A percentile compares a stretch with the other conserved stretches of the same genome.
Conservation (phyloP, 2,888 invertebrate species). For the Polia nebulosa region DNA sequence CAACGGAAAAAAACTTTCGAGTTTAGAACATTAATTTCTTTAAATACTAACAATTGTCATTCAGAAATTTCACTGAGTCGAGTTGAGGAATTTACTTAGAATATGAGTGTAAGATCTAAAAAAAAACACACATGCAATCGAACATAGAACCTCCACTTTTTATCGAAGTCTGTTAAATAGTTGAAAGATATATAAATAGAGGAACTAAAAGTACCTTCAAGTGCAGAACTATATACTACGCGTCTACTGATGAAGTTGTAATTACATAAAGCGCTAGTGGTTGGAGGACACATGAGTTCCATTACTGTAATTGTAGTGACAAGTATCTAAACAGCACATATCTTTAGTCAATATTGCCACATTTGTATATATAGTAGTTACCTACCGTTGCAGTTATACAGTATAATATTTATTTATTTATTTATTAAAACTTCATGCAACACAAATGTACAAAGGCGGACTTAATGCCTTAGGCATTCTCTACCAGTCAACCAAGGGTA, state of each 20-base stretch:
- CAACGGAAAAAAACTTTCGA: neutral
- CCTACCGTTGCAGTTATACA: too few relatives aligned
- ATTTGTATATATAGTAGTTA: neutral
- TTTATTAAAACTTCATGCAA: too few relatives aligned
- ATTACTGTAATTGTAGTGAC: conserved; percentile 46
- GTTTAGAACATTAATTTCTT: neutral
- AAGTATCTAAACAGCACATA: conserved; percentile 26
- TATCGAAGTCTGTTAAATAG: too few relatives aligned
- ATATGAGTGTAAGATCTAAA: too few relatives aligned
- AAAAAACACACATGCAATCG: too few relatives aligned
- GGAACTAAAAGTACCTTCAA: neutral
- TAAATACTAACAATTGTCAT: neutral
- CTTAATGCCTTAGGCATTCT: too few relatives aligned
- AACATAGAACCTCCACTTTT: too few relatives aligned
- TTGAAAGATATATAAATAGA: neutral
- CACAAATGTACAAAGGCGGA: too few relatives aligned
- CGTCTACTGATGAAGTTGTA: conserved; percentile 41
- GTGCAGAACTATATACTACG: conserved; percentile 8
- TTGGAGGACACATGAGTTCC: conserved; percentile 36
- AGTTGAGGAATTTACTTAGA: too few relatives aligned
- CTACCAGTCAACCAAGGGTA: too few relatives aligned
- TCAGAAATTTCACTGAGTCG: neutral
- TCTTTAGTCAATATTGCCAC: conserved; percentile 18
- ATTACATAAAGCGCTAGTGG: conserved; percentile 45
- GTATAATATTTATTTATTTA: too few relatives aligned